Evolutionary conservation across 2,797 vertebrate species (phyloP), one percentile per base, ranked within the genome.

Genomic region (Corythornis leucogaster): DNA sequence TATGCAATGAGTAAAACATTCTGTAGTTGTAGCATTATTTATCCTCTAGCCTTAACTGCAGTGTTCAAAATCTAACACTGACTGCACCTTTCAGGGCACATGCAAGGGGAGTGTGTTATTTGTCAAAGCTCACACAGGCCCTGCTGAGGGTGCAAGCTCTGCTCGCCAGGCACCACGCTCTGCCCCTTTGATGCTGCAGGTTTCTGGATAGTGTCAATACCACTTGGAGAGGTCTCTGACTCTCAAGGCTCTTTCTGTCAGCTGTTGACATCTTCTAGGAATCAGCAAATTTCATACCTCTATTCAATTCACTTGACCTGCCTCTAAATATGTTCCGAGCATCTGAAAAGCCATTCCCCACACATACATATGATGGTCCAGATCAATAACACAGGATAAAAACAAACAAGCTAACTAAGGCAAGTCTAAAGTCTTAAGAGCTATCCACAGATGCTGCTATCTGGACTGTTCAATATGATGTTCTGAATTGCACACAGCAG

Each of bases 401-500:
- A 94, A 81, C 86, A 92, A 95, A 94, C 85, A 92, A 86, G 89
- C 91, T 95, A 96, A 94, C 87, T 87, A 92, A 96, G 80, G 80
- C 92, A 94, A 82, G 89, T 40, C 92, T 94, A 51, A 93, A 95
- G 73, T 93, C 93, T 95, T 91, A 73, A 93, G 92, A 94, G 89
- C 92, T 80, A 90, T 89, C 89, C 91, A 92, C 94, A 95, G 79
- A 96, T 79, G 84, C 93, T 95, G 84, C 95, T 92, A 75, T 95
- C 93, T 11, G 85, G 91, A 87, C 88, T 87, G 91, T 95, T 97
- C 96, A 95, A 96, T 96, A 96, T 95, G 93, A 97, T 92, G 88
- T 81, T 96, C 91, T 93, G 94, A 96, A 96, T 96, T 96, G 94
- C 93, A 92, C 96, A 95, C 96, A 97, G 96, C 94, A 97, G 94